These are phyloP conservation scores for Calameuta pallipes DNA, from an alignment of 2,888 invertebrate species.

Conservation along the genomic window DNA sequence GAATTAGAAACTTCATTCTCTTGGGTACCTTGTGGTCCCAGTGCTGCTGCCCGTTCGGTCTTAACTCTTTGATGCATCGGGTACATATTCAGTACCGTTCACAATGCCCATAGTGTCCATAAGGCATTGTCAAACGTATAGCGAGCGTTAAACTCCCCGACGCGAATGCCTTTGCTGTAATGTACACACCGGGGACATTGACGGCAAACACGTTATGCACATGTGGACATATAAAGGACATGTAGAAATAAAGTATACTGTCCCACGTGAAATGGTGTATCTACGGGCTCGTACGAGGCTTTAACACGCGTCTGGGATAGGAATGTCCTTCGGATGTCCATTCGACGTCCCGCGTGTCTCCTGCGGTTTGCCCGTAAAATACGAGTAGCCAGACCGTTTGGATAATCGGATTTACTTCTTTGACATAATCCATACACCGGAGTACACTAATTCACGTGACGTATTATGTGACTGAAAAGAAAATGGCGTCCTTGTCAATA, in stretches of 20 bases:
- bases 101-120: slow-evolving; percentile 53
- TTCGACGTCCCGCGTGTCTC: not conserved
- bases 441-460: not conserved
- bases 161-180: slow-evolving; percentile 22
- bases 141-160: slow-evolving; percentile 53
- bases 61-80: slow-evolving; percentile 56
- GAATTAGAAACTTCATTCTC: not conserved
- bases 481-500: not conserved
- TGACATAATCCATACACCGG: not conserved
- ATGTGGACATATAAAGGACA: not conserved
- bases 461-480: not conserved
- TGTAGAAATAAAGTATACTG: not conserved
- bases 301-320: not conserved
- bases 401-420: not conserved
- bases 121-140: slow-evolving; percentile 47
- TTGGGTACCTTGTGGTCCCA: slow-evolving; percentile 50
- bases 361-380: not conserved
- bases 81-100: slow-evolving; percentile 50
- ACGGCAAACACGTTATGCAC: slow-evolving; percentile 22
- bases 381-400: not conserved
- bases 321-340: not conserved
- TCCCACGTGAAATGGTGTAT: not conserved
- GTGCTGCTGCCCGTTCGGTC: slow-evolving; percentile 41
- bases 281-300: not conserved
- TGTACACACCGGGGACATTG: slow-evolving; percentile 11